Evolutionary conservation across 1,140 invertebrate genomes (phyloP).

Genomic region (Diachasma alloeum): DNA sequence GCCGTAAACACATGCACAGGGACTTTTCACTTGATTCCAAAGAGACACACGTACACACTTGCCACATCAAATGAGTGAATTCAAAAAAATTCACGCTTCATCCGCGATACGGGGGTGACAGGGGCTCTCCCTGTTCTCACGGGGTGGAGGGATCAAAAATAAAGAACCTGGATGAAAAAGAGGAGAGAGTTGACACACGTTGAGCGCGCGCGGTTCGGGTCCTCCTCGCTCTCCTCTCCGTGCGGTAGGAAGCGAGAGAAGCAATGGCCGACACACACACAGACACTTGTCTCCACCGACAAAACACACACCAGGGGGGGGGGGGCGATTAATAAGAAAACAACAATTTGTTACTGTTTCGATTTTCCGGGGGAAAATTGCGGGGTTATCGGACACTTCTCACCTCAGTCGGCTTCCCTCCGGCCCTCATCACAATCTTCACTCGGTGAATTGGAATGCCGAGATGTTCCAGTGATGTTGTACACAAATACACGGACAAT

Average conservation of each 20-base stretch:
- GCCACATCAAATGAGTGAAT: neutral
- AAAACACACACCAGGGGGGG: neutral
- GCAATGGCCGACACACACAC: conserved; percentile 5
- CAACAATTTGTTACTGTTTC: neutral
- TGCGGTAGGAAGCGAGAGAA: conserved; percentile 1
- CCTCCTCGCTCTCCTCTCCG: neutral
- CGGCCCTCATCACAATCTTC: neutral
- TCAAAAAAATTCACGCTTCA: too few relatives aligned
- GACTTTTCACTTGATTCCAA: too few relatives aligned
- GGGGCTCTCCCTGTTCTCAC: too few relatives aligned
- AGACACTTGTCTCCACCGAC: neutral
- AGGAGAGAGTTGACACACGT: neutral
- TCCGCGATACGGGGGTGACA: too few relatives aligned
- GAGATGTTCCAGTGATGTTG: neutral
- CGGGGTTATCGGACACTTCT: neutral
- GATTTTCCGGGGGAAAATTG: neutral
- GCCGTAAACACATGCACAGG: neutral
- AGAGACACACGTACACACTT: neutral
- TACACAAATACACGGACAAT: too few relatives aligned
- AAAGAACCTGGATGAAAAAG: neutral
- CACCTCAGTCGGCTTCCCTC: neutral
- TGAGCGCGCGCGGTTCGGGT: neutral
- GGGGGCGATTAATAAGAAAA: neutral
- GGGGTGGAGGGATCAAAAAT: neutral
- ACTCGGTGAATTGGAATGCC: neutral